Evolutionary conservation across 1,140 invertebrate species (phyloP).

Genomic region (Plectrocnemia conspersa): DNA sequence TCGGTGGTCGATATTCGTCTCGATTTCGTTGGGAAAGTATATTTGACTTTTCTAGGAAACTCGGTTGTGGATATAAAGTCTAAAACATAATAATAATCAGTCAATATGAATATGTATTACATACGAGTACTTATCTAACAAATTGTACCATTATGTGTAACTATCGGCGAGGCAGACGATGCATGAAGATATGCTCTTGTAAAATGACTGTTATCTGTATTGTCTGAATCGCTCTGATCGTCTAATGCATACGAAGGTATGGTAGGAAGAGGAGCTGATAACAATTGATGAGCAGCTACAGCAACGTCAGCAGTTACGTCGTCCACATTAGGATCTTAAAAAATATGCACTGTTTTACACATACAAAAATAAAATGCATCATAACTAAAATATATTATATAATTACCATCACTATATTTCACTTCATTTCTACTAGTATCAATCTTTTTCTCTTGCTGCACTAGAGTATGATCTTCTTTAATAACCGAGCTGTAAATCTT

Average conservation of each 20-base stretch:
- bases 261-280: conserved; percentile 45
- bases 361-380: not conserved
- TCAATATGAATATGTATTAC: not conserved
- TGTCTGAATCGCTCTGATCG: conserved; percentile 37
- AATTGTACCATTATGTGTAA: conserved; percentile 27
- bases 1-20: conserved; percentile 31
- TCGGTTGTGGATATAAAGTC: conserved; percentile 25
- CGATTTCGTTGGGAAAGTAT: conserved; percentile 10
- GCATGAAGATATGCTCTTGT: conserved; percentile 49
- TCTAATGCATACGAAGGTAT: conserved; percentile 42
- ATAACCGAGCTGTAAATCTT: conserved; percentile 33
- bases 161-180: conserved; percentile 28
- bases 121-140: not conserved
- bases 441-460: conserved; percentile 25
- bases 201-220: conserved; percentile 38
- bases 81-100: conserved; percentile 10
- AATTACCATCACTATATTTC: conserved; percentile 16
- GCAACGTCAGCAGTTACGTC: conserved; percentile 45
- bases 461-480: conserved; percentile 32
- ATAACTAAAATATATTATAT: conserved; percentile 1
- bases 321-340: conserved; percentile 38
- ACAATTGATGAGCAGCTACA: conserved; percentile 46
- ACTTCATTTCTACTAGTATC: conserved; percentile 15
- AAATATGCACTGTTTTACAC: not conserved
- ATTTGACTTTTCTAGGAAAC: conserved; percentile 14